Conservation (phyloP, 1,140 invertebrate species). For the Cylas formicarius region DNA sequence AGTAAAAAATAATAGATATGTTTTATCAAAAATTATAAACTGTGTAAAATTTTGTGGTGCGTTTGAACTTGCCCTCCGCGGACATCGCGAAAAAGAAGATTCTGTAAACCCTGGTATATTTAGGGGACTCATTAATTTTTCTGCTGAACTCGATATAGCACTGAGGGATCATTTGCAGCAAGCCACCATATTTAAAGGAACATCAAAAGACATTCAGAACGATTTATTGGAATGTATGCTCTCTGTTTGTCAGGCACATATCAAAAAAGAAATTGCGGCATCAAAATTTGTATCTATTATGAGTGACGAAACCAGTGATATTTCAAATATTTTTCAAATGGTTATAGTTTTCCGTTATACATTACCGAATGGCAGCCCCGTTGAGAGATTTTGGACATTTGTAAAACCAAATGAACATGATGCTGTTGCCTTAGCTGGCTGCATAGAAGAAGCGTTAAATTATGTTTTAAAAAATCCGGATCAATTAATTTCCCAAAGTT, state of each 20-base stretch:
- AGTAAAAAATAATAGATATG: too few species aligned
- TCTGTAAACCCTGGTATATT: too few species aligned
- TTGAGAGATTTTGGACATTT: conserved; percentile 32
- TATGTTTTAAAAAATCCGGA: conserved; percentile 27
- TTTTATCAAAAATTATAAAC: too few species aligned
- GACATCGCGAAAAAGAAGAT: too few species aligned
- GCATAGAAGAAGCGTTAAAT: conserved; percentile 28
- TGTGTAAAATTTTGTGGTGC: too few species aligned
- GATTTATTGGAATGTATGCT: conserved; percentile 42
- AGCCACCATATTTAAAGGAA: conserved; percentile 32
- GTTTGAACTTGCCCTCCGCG: too few species aligned
- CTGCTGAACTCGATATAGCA: conserved; percentile 24
- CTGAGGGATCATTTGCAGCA: conserved; percentile 31
- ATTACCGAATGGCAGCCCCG: conserved; percentile 23
- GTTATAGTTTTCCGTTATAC: conserved; percentile 34
- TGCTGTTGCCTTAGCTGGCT: conserved; percentile 17
- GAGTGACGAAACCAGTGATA: conserved; percentile 34
- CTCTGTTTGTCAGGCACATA: conserved; percentile 29
- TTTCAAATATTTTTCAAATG: conserved; percentile 30
- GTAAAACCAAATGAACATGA: conserved; percentile 21
- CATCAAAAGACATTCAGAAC: conserved; percentile 33
- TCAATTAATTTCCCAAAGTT: conserved; percentile 38
- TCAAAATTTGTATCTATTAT: conserved; percentile 33
- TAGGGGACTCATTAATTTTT: too few species aligned
- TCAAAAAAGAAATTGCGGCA: conserved; percentile 22